Conservation (phyloP, 2,888 invertebrate genomes). For the Ochropleura leucogaster region DNA sequence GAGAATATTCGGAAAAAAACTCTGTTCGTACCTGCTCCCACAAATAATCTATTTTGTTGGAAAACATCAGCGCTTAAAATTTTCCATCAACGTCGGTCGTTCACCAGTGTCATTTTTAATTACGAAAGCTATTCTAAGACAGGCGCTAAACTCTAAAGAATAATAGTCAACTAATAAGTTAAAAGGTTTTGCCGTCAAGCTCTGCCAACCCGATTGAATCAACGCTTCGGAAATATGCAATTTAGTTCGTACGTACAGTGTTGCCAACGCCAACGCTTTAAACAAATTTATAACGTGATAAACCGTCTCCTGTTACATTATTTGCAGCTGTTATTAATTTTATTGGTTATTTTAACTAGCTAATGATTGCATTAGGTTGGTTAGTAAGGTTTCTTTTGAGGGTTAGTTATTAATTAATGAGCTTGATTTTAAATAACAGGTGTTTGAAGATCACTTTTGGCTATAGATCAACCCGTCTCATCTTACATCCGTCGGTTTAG, state of each 20-base stretch:
- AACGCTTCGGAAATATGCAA: conserved; percentile 56
- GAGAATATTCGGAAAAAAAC: neutral
- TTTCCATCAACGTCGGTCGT: conserved; percentile 22
- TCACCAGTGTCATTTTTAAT: conserved; percentile 63
- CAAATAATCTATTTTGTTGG: neutral
- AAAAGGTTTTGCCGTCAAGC: conserved; percentile 64
- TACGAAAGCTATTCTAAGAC: conserved; percentile 51
- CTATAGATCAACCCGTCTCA: no score
- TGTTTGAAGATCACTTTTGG: no score
- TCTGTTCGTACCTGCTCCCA: neutral
- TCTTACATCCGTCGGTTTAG: no score
- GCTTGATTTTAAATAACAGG: neutral
- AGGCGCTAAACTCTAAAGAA: conserved; percentile 57
- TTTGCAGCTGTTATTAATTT: neutral
- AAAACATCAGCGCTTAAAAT: conserved; percentile 6
- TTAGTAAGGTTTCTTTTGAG: neutral
- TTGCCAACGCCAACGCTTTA: conserved; percentile 13
- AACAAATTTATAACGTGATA: conserved; percentile 28
- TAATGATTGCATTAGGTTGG: neutral
- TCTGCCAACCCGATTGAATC: conserved; percentile 58
- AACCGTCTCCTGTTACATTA: conserved; percentile 14
- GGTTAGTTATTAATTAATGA: neutral
- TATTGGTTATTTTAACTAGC: neutral
- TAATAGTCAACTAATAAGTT: conserved; percentile 66
- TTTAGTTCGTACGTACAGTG: conserved; percentile 17